Conservation (phyloP, 2,888 invertebrate genomes). For the Lymantria dispar region DNA sequence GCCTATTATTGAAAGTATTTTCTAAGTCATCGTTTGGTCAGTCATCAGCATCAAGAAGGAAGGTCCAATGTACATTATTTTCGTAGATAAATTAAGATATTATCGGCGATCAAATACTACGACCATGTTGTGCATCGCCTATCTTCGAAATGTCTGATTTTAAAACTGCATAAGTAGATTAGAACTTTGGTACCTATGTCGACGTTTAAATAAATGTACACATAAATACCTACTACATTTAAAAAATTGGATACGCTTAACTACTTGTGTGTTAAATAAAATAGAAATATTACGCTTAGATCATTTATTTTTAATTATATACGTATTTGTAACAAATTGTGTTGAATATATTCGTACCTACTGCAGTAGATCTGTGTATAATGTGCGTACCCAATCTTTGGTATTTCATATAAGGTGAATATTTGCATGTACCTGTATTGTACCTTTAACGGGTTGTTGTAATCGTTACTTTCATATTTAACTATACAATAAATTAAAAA, state of each 20-base stretch:
- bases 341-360: constrained; percentile 66
- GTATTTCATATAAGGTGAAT: constrained; percentile 55
- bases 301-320: constrained; percentile 69
- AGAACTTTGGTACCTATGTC: constrained; percentile 39
- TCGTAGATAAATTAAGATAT: constrained; percentile 70
- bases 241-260: constrained; percentile 70
- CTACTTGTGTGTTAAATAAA: constrained; percentile 71
- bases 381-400: constrained; percentile 64
- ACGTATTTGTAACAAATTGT: constrained; percentile 75
- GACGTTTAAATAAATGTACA: constrained; percentile 31
- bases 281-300: constrained; percentile 79
- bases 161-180: constrained; percentile 31
- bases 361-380: constrained; percentile 78
- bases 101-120: constrained; percentile 53
- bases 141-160: constrained; percentile 61
- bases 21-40: constrained; percentile 36
- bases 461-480: constrained; percentile 39
- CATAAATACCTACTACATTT: constrained; percentile 44
- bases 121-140: constrained; percentile 46
- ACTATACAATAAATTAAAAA: constrained; percentile 25
- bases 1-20: constrained; percentile 49
- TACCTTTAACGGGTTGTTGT: constrained; percentile 39
- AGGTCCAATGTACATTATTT: constrained; percentile 62
- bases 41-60: constrained; percentile 44
- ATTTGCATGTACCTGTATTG: constrained; percentile 48